Base-by-base conservation (phyloP, 1,140 invertebrate species). In the Zaprionus camerounensis region DNA sequence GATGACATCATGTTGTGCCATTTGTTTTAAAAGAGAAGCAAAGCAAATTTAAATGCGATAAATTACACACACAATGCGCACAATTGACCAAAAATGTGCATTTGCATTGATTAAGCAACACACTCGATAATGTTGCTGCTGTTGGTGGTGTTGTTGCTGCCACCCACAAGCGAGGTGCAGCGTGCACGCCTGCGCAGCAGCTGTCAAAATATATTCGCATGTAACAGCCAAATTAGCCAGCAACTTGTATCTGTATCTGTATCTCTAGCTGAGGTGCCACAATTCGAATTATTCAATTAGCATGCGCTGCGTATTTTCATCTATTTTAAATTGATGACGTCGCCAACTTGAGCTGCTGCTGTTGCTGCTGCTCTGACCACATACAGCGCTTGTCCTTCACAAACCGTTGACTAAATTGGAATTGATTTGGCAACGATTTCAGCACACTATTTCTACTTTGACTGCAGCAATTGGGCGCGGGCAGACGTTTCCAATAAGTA, bases 251-350 rank as follows among this genome's bases (percentile, higher is more conserved):
- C 71, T 68, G 80, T 59, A 44, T 62, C 49, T 62, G 73, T 81
- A 5, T 7, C 26, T 65, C 15, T 5, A 22, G 2, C 5, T 65
- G 80, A 90, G 84, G 84, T 88, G 85, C 85, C 79, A 90, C 85
- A 90, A 90, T 83, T 88, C 85, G 73, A 84, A 84, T 90, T 85
- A 88, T 90, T 90, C 85, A 88, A 90, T 88, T 88, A 90, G 86
- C 86, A 88, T 88, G 85, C 84, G 82, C 82, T 91, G 86, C 87
- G 87, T 91, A 82, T 91, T 78, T 91, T 87, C 80, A 81, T 87
- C 87, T 91, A 91, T 91, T 91, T 91, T 69, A 66, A 83, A 91
- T 81, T 81, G 87, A 82, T 91, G 86, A 91, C 86, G 86, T 83
- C 81, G 84, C 55, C 66, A 13, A 9, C 46, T 44, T 51, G 20